Base-by-base conservation (phyloP, 2,888 invertebrate species). In the Ischnura elegans region DNA sequence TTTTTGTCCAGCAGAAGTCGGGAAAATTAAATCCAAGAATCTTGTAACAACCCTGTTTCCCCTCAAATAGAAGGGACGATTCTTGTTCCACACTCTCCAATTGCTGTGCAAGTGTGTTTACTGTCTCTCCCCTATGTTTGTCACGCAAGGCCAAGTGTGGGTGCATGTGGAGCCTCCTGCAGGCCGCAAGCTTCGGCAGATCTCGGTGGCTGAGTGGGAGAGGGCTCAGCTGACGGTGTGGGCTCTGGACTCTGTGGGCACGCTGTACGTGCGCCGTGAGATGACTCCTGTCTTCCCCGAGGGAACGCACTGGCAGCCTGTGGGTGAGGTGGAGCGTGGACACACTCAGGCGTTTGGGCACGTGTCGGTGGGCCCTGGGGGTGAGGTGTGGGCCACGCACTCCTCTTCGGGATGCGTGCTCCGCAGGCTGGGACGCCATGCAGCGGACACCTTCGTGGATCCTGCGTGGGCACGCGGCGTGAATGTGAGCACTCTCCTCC, bases 241-340 rank as follows among this genome's bases (percentile, higher is more conserved):
- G 98, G 98, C 97, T 0, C 95, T 99, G 47, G 98, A 98, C 95
- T 97, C 97, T 43, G 97, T 97, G 94, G 98, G 98, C 51, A 96
- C 97, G 94, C 96, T 99, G 93, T 98, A 98, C 95, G 97, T 98
- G 16, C 97, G 99, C 93, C 97, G 97, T 94, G 98, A 98, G 95
- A 97, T 99, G 93, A 97, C 97, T 4, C 96, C 96, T 55, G 97
- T 97, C 55, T 98, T 97, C 95, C 98, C 98, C 0, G 98, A 98
- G 95, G 99, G 99, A 47, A 98, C 98, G 45, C 97, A 98, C 95
- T 99, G 99, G 99, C 98, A 98, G 96, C 97, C 97, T 2, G 51
- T 61, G 43, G 10, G 36, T 4, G 61, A 66, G 10, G 3, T 45
- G 43, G 55, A 42, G 13, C 51, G 42, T 25, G 51, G 55, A 5